Conservation (phyloP, 2,888 invertebrate genomes). For the Diogma glabrata region DNA sequence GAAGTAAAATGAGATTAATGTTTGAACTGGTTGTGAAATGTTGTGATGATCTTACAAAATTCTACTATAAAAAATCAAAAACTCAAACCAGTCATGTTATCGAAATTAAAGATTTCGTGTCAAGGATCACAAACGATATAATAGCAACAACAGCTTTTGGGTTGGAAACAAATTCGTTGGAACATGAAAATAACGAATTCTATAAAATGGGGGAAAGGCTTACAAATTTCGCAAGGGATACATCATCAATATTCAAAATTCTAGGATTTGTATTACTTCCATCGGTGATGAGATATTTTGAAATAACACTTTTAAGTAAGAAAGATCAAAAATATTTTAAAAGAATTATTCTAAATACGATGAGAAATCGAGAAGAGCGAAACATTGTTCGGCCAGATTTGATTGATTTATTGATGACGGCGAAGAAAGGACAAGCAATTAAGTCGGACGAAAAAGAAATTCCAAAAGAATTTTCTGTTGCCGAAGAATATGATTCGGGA, state of each 20-base stretch:
- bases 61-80: too few relatives aligned
- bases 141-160: constrained; percentile 29
- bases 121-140: constrained; percentile 26
- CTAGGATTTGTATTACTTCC: too few relatives aligned
- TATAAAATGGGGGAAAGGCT: constrained; percentile 18
- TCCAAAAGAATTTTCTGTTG: too few relatives aligned
- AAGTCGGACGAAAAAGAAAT: too few relatives aligned
- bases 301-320: too few relatives aligned
- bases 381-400: constrained; percentile 43
- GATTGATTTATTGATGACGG: constrained; percentile 43
- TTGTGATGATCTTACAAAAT: too few relatives aligned
- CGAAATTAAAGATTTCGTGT: constrained; percentile 24
- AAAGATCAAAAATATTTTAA: too few relatives aligned
- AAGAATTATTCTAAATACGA: too few relatives aligned
- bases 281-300: too few relatives aligned
- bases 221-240: constrained; percentile 10
- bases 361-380: too few relatives aligned
- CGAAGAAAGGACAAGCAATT: constrained; percentile 33
- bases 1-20: constrained; percentile 42
- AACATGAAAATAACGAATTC: constrained; percentile 25
- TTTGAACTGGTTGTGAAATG: constrained; percentile 26
- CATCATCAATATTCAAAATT: too few relatives aligned
- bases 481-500: too few relatives aligned
- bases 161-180: constrained; percentile 24
- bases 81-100: constrained; percentile 9